Evolutionary conservation across 2,888 invertebrate genomes (phyloP).

Genomic region (Eupelmus urozonus): DNA sequence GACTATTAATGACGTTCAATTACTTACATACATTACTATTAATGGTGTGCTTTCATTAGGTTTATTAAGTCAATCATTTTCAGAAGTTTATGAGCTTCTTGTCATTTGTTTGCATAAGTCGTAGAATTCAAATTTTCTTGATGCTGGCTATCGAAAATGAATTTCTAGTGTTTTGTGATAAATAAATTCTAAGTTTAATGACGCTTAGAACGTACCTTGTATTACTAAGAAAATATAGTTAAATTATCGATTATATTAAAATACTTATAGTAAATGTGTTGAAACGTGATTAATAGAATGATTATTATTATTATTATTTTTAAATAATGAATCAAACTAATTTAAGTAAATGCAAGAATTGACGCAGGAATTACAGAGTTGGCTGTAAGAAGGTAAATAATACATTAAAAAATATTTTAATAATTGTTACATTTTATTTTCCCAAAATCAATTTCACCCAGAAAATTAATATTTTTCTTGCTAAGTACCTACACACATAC

Average conservation of each 20-base stretch:
- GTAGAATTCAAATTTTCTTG: not conserved
- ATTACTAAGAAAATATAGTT: slow-evolving; percentile 20
- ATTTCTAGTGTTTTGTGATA: slow-evolving; percentile 44
- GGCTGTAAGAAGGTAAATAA: no score
- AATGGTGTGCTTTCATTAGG: no score
- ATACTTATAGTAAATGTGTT: not conserved
- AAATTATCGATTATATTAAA: not conserved
- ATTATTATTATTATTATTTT: no score
- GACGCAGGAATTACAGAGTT: no score
- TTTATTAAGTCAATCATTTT: no score
- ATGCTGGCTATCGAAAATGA: not conserved
- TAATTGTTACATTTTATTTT: slow-evolving; percentile 18
- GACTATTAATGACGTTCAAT: slow-evolving; percentile 14
- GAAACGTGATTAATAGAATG: no score
- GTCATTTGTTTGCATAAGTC: no score
- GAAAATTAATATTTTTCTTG: slow-evolving; percentile 24
- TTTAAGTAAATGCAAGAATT: not conserved
- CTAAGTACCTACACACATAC: slow-evolving; percentile 11
- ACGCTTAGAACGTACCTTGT: not conserved
- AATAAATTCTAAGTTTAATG: slow-evolving; percentile 6
- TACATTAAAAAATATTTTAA: not conserved
- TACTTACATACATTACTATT: no score
- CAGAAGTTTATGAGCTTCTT: no score
- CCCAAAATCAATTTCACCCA: slow-evolving; percentile 16
- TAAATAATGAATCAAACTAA: not conserved